Evolutionary conservation across 2,888 invertebrate genomes (phyloP), one percentile per base, ranked within the genome.

Genomic region (Drosophila ezoana): DNA sequence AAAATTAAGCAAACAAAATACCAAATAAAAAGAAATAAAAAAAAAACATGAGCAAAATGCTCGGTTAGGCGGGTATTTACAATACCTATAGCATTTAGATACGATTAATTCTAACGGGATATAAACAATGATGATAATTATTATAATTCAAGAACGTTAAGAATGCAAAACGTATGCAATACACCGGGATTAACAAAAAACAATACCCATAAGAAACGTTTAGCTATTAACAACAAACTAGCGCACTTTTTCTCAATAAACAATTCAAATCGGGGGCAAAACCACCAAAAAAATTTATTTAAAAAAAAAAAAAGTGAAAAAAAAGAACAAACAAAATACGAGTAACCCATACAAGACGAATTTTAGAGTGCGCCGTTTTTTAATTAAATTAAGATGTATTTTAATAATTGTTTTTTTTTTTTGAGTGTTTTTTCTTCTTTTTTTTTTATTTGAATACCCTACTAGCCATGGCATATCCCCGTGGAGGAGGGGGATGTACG

Each of bases 51-150:
- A 28, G 23, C 11, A 10, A 61, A 68, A 48, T 74, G 65, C 47
- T 57, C 67, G 57, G 53, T 72, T 77, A 73, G 72, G 83, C 76
- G 76, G 89, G 76, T 79, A 85, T 79, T 72, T 70, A 65, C 63
- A 72, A 72, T 61, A 89, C 84, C 80, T 80, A 70, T 77, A 81
- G 84, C 73, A 77, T 72, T 82, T 68, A 83, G 77, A 59, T 71
- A 40, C 18, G n/a, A 53, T 32, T 16, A 57, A 66, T 38, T n/a
- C n/a, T n/a, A n/a, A n/a, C n/a, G n/a, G n/a, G 14, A 45, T 33
- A 41, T 43, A 40, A 48, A 32, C 35, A 38, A 32, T 20, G 56
- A 73, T 45, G 14, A 79, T 65, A 53, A 67, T 58, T 64, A 65
- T 44, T 41, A 65, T 48, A n/a, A n/a, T n/a, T n/a, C n/a, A n/a